Conservation (phyloP, 2,888 invertebrate species). For the Sphaeridia pumilis region DNA sequence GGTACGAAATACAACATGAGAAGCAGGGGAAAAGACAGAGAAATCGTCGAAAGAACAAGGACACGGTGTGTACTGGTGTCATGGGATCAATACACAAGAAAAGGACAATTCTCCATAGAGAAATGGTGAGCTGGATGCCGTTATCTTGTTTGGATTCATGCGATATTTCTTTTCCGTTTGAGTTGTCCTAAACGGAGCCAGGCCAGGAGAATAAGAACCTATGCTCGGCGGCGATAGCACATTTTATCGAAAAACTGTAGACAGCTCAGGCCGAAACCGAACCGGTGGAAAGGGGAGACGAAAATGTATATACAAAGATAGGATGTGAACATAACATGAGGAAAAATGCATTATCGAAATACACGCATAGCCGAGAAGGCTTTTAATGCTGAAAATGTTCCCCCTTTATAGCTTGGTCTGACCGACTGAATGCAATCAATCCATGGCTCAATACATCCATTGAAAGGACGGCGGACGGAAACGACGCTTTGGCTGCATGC, state of each 20-base stretch:
- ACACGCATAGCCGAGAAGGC: too few species aligned
- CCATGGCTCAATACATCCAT: slow-evolving; percentile 14
- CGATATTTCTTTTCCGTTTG: too few species aligned
- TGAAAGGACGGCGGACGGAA: slow-evolving; percentile 11
- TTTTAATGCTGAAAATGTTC: not conserved
- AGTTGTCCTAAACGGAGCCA: too few species aligned
- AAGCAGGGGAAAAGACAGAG: too few species aligned
- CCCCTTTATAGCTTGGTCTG: not conserved
- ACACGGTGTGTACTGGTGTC: too few species aligned
- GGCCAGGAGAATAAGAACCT: not conserved
- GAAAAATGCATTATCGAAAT: not conserved
- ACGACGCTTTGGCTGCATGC: too few species aligned
- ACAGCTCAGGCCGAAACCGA: too few species aligned
- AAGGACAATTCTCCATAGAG: not conserved
- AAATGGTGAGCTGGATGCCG: too few species aligned
- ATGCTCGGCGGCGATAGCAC: not conserved
- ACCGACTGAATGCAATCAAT: slow-evolving; percentile 9
- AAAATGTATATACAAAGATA: not conserved
- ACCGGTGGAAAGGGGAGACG: not conserved
- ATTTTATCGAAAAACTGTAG: not conserved
- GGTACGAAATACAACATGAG: too few species aligned
- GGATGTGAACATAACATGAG: not conserved
- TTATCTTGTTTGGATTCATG: too few species aligned
- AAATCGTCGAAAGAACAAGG: too few species aligned
- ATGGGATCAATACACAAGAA: slow-evolving; percentile 1